Evolutionary conservation across 2,113 vertebrate genomes (phyloP), one percentile per base, ranked within the genome.

Genomic region (Neopipo cinnamomea): DNA sequence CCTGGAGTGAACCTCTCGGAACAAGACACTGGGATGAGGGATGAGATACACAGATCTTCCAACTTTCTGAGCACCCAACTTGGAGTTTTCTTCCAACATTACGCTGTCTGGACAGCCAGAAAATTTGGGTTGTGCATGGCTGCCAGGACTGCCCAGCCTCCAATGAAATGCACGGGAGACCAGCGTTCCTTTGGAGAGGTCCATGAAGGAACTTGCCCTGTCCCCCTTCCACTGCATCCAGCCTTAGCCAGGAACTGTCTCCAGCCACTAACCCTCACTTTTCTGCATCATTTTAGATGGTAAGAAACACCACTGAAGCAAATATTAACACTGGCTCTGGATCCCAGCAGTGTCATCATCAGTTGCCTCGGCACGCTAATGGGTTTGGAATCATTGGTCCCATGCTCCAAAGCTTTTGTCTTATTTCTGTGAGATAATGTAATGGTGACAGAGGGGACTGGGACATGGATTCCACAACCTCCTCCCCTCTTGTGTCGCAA

Each of bases 371-470:
- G 71, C 49, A 68, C 4, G 13, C 30, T 30, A n/a, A 42, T 11
- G 21, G 4, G 6, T 52, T 78, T 78, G 70, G 82, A 79, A 56
- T 65, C 63, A 31, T 2, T 65, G 35, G 44, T 52, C 22, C 33
- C 22, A 13, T 22, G 50, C n/a, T 56, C 25, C 55, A 71, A 59
- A 55, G 11, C 11, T 44, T 85, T 81, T 47, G 67, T 71, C 59
- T 74, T 52, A 18, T 42, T 86, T 91, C 42, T 81, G 63, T 66
- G 61, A 31, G 15, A 87, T 17, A 56, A 75, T 3, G 11, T 80
- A 94, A 62, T 14, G 37, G 50, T 93, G 63, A 70, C 66, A 76
- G 68, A 88, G 85, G 85, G 56, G 49, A 85, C 85, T 85, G 58
- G 78, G 82, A 37, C 79, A 24, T 14, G 37, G 55, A 58, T 53